Conservation (phyloP, 2,888 invertebrate genomes). For the Leptodirus hochenwartii region DNA sequence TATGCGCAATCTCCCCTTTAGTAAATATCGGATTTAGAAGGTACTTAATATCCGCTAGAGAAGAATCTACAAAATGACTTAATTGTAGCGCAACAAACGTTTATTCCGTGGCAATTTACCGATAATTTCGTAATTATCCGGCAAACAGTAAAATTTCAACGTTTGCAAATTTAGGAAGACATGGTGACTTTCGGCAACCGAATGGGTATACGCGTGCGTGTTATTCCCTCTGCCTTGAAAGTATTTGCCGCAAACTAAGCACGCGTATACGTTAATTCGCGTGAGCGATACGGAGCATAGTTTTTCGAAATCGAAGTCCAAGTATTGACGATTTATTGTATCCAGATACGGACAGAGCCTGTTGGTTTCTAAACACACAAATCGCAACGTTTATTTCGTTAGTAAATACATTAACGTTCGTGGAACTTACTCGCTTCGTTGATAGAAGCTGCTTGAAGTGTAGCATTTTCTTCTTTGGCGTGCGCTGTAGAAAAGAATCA, state of each 20-base stretch:
- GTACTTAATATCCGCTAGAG: constrained; percentile 96
- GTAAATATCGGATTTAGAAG: constrained; percentile 94
- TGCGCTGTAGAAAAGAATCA: no score
- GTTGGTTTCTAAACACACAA: constrained; percentile 8
- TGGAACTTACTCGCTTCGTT: no score
- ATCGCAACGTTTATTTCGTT: no score
- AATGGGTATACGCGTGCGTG: constrained; percentile 98
- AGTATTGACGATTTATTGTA: constrained; percentile 88
- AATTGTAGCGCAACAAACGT: constrained; percentile 2
- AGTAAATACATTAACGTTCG: no score
- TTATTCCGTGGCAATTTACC: constrained; percentile 34
- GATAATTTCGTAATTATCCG: constrained; percentile 98
- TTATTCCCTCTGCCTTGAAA: constrained; percentile 94
- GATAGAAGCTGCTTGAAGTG: no score
- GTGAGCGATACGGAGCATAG: constrained; percentile 95
- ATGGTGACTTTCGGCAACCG: constrained; percentile 94
- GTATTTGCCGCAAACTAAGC: constrained; percentile 97
- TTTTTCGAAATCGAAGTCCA: constrained; percentile 99
- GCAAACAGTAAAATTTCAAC: constrained; percentile 93
- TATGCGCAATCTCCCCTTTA: constrained; percentile 55
- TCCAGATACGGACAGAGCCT: constrained; percentile 86
- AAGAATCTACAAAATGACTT: constrained; percentile 50
- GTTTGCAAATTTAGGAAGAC: constrained; percentile 95
- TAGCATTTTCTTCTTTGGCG: no score
- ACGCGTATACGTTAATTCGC: constrained; percentile 97